These are phyloP conservation scores for Nomada goodeniana DNA, from an alignment of 2,888 invertebrate genomes.

Conservation along the genomic window DNA sequence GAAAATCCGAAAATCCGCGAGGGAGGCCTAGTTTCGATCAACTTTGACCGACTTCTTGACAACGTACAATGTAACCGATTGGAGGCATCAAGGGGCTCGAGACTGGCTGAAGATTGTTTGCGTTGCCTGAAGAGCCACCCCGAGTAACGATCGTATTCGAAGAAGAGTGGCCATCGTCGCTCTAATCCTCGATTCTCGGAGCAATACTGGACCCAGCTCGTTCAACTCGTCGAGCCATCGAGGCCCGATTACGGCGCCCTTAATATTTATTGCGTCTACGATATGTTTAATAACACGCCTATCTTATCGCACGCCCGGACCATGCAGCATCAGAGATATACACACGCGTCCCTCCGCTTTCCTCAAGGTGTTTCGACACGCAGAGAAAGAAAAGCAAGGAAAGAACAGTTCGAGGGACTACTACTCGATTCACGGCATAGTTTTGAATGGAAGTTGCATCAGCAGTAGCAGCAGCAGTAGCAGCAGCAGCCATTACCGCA, in stretches of 20 bases:
- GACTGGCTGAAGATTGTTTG: conserved; percentile 5
- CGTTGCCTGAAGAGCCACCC: not conserved
- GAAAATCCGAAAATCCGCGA: conserved; percentile 20
- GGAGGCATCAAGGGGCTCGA: not conserved
- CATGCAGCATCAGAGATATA: not conserved
- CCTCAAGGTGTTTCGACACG: not conserved
- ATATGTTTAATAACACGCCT: conserved; percentile 50
- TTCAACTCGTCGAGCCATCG: conserved; percentile 15
- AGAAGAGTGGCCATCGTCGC: not conserved
- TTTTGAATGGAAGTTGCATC: conserved; percentile 56
- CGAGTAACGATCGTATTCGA: not conserved
- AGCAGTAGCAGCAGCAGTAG: not conserved
- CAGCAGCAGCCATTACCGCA: conserved; percentile 43
- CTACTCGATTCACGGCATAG: conserved; percentile 56
- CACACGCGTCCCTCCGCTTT: not conserved
- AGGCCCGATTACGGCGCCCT: conserved; percentile 10
- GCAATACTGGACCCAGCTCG: not conserved
- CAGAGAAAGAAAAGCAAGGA: conserved; percentile 5
- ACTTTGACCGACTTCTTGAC: conserved; percentile 25
- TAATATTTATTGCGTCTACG: conserved; percentile 34
- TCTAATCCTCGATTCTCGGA: not conserved
- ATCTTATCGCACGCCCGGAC: conserved; percentile 47
- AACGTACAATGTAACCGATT: not conserved
- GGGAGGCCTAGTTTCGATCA: conserved; percentile 24
- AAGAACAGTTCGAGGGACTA: conserved; percentile 44